These are phyloP conservation scores for Menidia beryllina DNA, from an alignment of 2,113 vertebrate species.

Conservation along the genomic window DNA sequence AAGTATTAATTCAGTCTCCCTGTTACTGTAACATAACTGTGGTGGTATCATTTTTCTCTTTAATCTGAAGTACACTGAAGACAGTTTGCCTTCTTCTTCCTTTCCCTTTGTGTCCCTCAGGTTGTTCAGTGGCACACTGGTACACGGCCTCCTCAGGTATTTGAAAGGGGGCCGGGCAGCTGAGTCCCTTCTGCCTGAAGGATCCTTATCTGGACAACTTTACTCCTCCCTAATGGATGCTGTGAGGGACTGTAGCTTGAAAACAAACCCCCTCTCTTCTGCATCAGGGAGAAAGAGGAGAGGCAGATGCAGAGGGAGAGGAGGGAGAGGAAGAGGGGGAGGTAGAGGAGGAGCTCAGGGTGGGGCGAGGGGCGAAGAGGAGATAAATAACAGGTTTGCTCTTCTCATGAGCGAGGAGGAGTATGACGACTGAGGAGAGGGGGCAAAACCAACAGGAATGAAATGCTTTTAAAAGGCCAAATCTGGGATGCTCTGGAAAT, in stretches of 20 bases:
- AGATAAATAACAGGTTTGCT: constrained; percentile 74
- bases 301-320: constrained; percentile 29
- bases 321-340: constrained; percentile 25
- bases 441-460: background rate
- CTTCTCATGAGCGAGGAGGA: constrained; percentile 70
- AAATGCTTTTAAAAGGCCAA: constrained; percentile 12
- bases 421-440: constrained; percentile 28
- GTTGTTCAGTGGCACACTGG: constrained; percentile 89
- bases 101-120: constrained; percentile 70
- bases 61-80: no score
- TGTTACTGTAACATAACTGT: no score
- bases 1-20: no score
- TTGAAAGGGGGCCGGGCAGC: constrained; percentile 74
- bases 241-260: constrained; percentile 50
- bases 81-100: background rate
- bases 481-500: constrained; percentile 34
- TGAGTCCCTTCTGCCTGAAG: constrained; percentile 79
- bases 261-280: constrained; percentile 22
- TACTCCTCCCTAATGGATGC: constrained; percentile 75
- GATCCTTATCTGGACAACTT: constrained; percentile 78
- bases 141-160: constrained; percentile 82
- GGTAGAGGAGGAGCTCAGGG: constrained; percentile 20
- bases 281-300: constrained; percentile 38
- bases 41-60: no score
- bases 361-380: constrained; percentile 17